These are phyloP conservation scores for Rhineura floridana DNA, from an alignment of 2,113 vertebrate genomes.

Conservation along the genomic window DNA sequence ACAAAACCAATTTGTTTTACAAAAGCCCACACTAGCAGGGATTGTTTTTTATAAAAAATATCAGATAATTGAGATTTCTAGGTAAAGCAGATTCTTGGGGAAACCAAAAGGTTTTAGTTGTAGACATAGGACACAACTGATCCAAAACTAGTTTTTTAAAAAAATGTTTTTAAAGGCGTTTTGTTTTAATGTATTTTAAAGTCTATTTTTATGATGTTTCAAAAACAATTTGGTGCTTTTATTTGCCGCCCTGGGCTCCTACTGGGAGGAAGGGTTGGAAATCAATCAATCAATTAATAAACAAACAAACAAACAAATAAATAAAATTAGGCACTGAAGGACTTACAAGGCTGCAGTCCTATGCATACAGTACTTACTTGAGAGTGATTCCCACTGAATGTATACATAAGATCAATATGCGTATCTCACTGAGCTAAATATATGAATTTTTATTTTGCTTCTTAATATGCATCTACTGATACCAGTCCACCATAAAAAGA, in stretches of 20 bases:
- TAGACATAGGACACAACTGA: neutral
- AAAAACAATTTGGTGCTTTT: too few relatives aligned
- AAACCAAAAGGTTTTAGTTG: neutral
- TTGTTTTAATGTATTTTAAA: too few relatives aligned
- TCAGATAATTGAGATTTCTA: neutral
- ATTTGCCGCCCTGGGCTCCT: too few relatives aligned
- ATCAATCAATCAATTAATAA: too few relatives aligned
- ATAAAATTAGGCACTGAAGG: too few relatives aligned
- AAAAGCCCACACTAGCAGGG: too few relatives aligned
- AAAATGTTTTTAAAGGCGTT: too few relatives aligned
- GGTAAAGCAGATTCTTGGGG: neutral
- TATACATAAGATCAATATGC: neutral
- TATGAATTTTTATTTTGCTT: neutral
- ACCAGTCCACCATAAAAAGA: neutral
- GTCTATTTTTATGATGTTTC: too few relatives aligned
- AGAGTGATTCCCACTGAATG: too few relatives aligned
- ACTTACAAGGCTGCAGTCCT: neutral
- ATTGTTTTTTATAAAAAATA: neutral
- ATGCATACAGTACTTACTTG: neutral
- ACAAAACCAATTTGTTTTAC: neutral
- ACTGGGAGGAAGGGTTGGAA: too few relatives aligned
- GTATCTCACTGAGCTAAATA: neutral
- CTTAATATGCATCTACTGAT: neutral
- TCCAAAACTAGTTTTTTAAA: neutral
- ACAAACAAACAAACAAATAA: too few relatives aligned